Evolutionary conservation across 2,888 invertebrate species (phyloP), one percentile per base, ranked within the genome.

Genomic region (Glaucopsyche alexis): DNA sequence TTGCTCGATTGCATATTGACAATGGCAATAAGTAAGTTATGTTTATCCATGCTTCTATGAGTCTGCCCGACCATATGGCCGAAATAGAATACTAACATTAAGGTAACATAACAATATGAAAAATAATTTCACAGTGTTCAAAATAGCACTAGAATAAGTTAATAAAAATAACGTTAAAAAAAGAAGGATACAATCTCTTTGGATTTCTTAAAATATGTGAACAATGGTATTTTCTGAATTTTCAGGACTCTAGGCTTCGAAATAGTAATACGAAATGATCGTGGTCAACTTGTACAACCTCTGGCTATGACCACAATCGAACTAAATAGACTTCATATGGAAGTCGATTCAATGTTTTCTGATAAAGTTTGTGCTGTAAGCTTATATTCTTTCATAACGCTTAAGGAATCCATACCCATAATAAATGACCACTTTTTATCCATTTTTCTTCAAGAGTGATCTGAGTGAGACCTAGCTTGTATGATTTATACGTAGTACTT

Each of bases 261-360:
- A 11, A 19, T 67, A 13, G 47, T 67, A 4, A 19, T 67, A 16
- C 42, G 67, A 6, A 19, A 16, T n/a, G 45, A 42, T 7, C 16
- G 29, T 7, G 67, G 67, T 1, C 45, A 45, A 8, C 19, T 19
- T 1, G 47, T 67, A 7, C 2, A 67, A n/a, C 67, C 67, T 14
- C 47, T 67, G 19, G 19, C 45, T 11, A 19, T 67, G 19, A 45
- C 67, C 8, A 19, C 67, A 5, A 45, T 11, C 19, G 42, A 67
- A 13, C 67, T 67, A 19, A 67, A 67, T 42, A 47, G 19, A 67
- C 45, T 67, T 16, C 67, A 67, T 16, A 45, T 45, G 42, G 47
- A 67, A 13, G 45, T 45, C 2, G 67, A 67, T 9, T n/a, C 67
- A n/a, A 67, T 67, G 47, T 7, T 67, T 9, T 60, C 60, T 60